These are phyloP conservation scores for Shinisaurus crocodilurus DNA, from an alignment of 2,113 vertebrate genomes.

Conservation along the genomic window DNA sequence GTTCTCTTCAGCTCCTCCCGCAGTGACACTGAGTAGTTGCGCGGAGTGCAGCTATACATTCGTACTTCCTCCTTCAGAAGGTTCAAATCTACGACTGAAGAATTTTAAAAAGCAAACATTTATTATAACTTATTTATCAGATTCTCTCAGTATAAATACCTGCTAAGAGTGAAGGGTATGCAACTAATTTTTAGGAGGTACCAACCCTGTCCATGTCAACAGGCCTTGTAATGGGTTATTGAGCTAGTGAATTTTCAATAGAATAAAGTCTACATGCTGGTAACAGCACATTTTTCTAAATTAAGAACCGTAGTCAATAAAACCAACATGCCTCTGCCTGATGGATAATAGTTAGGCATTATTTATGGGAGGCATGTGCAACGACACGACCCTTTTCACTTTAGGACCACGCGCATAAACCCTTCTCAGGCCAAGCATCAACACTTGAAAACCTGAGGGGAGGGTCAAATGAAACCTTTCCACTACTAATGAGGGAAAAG, in stretches of 20 bases:
- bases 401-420: too few species aligned
- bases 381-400: too few species aligned
- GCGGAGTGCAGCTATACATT: constrained; percentile 95
- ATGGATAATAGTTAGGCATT: neutral
- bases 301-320: neutral
- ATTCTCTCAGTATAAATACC: rapidly evolving
- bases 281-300: neutral
- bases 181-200: neutral
- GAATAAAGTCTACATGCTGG: neutral
- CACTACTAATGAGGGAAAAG: too few species aligned
- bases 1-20: constrained; percentile 94
- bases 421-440: too few species aligned
- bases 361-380: neutral
- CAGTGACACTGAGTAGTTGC: constrained; percentile 93
- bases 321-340: neutral
- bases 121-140: neutral
- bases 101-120: neutral
- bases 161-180: neutral
- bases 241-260: neutral
- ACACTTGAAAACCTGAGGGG: too few species aligned
- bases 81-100: constrained; percentile 90
- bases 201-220: too few species aligned
- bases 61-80: constrained; percentile 91
- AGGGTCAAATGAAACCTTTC: too few species aligned
- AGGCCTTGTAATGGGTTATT: neutral